Percentiles rank a stretch among this genome's conserved stretches.
Conservation (phyloP, 2,797 vertebrate genomes). For the Echeneis naucrates region DNA sequence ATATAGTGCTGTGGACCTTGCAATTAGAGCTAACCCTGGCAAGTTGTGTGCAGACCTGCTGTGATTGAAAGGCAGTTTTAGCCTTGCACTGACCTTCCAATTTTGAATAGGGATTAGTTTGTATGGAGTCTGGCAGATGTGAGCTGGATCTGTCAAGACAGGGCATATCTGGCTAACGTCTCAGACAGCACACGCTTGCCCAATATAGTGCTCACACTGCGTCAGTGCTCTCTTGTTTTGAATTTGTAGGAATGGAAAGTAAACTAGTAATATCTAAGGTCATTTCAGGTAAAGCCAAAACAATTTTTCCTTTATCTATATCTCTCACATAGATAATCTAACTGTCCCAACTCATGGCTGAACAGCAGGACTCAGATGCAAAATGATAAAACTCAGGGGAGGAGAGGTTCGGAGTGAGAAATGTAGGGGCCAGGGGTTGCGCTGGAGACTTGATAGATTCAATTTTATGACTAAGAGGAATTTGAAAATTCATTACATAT, state of each 20-base stretch:
- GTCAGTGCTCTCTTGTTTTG: slow-evolving; percentile 48
- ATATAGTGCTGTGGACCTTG: slow-evolving; percentile 38
- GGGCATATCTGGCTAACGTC: slow-evolving; percentile 33
- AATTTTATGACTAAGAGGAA: slow-evolving; percentile 83
- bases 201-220: slow-evolving; percentile 1
- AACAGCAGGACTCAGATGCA: slow-evolving; percentile 67
- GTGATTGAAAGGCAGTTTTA: slow-evolving; percentile 60
- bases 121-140: slow-evolving; percentile 42
- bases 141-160: slow-evolving; percentile 51
- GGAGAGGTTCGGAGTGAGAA: slow-evolving; percentile 60
- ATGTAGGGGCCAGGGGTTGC: slow-evolving; percentile 68
- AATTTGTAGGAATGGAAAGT: slow-evolving; percentile 53
- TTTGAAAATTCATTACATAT: slow-evolving; percentile 81
- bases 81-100: slow-evolving; percentile 59
- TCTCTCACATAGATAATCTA: slow-evolving; percentile 65
- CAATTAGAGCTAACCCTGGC: slow-evolving; percentile 61
- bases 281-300: slow-evolving; percentile 53
- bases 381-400: slow-evolving; percentile 76
- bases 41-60: slow-evolving; percentile 33
- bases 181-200: slow-evolving; percentile 29
- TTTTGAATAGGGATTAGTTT: slow-evolving; percentile 61
- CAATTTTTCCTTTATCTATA: slow-evolving; percentile 65
- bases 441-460: slow-evolving; percentile 76
- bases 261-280: slow-evolving; percentile 57
- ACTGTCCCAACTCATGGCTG: slow-evolving; percentile 50